Conservation (phyloP, 2,888 invertebrate genomes). For the Noctua pronuba region DNA sequence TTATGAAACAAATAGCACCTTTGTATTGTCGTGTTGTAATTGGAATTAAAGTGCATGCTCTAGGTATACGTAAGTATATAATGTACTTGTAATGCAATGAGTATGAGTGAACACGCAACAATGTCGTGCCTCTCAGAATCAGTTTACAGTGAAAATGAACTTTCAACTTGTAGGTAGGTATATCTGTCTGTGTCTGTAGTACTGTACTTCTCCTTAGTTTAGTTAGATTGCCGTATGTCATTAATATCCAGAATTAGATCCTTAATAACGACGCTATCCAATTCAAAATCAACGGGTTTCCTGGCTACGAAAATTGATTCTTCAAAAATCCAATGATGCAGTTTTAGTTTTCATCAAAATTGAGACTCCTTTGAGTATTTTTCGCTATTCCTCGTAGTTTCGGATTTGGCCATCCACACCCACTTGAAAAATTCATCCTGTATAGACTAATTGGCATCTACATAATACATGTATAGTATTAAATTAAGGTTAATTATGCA, state of each 20-base stretch:
- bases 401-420: not conserved
- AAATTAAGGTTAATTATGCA: not conserved
- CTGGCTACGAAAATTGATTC: not conserved
- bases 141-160: constrained; percentile 23
- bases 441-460: not conserved
- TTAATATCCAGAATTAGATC: not conserved
- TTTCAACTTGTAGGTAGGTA: constrained; percentile 13
- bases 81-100: constrained; percentile 15
- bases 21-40: constrained; percentile 11
- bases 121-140: constrained; percentile 18
- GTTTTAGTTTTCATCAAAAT: not conserved
- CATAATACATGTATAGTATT: not conserved
- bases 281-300: not conserved
- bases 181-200: not conserved
- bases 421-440: not conserved
- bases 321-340: not conserved
- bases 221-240: not conserved
- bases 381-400: not conserved
- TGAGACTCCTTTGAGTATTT: not conserved
- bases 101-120: constrained; percentile 20
- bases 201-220: not conserved
- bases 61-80: constrained; percentile 1
- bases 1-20: not conserved
- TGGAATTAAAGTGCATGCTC: constrained; percentile 5
- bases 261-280: not conserved